phyloP scores from a whole-genome alignment of 2,797 vertebrate genomes.

The Nannoperca australis region DNA sequence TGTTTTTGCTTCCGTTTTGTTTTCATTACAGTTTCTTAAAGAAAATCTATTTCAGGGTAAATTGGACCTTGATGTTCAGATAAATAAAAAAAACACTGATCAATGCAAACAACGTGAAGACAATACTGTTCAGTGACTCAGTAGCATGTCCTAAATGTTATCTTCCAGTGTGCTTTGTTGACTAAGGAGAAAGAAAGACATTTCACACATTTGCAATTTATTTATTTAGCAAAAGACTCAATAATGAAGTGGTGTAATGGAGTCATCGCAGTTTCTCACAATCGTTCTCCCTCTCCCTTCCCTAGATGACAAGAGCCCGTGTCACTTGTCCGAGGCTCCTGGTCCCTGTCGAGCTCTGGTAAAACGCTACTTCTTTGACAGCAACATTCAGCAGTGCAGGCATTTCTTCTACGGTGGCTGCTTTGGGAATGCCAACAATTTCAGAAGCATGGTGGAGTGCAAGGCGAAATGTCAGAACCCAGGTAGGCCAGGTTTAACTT shows the following conservation, averaged over 20 bases:
- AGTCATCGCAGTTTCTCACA: neutral
- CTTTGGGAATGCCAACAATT: conserved; percentile 94
- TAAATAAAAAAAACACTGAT: conserved; percentile 5
- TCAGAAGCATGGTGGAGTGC: conserved; percentile 86
- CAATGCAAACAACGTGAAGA: neutral
- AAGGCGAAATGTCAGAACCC: conserved; percentile 82
- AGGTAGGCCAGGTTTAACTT: conserved; percentile 70
- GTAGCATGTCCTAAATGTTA: neutral
- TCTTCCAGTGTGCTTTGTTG: neutral
- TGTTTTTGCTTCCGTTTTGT: neutral
- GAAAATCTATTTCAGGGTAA: conserved; percentile 1
- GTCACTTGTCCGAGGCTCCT: conserved; percentile 86
- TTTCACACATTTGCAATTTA: neutral
- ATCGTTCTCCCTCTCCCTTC: conserved; percentile 4
- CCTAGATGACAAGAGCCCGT: conserved; percentile 85
- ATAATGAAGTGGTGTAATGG: neutral
- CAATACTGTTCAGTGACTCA: neutral
- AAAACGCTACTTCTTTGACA: conserved; percentile 90
- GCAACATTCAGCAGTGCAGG: conserved; percentile 82
- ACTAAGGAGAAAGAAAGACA: conserved; percentile 10
- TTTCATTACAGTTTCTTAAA: neutral
- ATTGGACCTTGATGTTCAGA: neutral
- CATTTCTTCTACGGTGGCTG: conserved; percentile 92
- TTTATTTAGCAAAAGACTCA: conserved; percentile 2
- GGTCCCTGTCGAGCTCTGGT: conserved; percentile 90